Conservation (phyloP, 1,140 invertebrate species). For the Megalopta genalis region DNA sequence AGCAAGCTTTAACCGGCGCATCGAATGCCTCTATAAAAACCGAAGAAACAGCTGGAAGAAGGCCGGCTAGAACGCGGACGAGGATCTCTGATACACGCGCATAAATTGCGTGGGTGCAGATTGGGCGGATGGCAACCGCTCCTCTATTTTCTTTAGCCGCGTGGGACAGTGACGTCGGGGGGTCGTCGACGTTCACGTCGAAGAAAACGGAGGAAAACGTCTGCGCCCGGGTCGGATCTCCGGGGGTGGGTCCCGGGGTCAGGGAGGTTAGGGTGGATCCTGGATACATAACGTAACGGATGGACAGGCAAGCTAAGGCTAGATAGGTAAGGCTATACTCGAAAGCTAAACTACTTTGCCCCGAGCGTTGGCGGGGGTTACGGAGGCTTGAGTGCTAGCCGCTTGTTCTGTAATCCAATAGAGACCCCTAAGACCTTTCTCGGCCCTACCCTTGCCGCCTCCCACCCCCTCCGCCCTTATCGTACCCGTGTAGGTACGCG, state of each 20-base stretch:
- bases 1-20: no score
- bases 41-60: no score
- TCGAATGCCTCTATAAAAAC: no score
- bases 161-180: constrained; percentile 44
- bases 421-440: constrained; percentile 70
- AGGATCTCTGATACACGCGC: constrained; percentile 27
- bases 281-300: constrained; percentile 69
- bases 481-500: constrained; percentile 50
- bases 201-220: constrained; percentile 13
- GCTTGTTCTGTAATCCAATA: constrained; percentile 73
- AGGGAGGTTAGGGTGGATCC: constrained; percentile 55
- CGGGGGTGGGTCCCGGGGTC: neutral
- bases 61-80: no score
- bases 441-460: constrained; percentile 46
- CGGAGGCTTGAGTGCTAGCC: constrained; percentile 69
- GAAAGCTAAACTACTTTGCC: constrained; percentile 72
- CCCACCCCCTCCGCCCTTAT: neutral
- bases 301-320: constrained; percentile 68
- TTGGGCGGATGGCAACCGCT: constrained; percentile 44
- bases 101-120: constrained; percentile 48
- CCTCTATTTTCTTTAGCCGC: constrained; percentile 59
- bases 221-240: neutral
- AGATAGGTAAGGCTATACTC: constrained; percentile 69
- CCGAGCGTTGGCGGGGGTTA: constrained; percentile 58
- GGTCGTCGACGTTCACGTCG: neutral